Base-by-base conservation (phyloP, 2,888 invertebrate genomes). In the Andrena fulva region DNA sequence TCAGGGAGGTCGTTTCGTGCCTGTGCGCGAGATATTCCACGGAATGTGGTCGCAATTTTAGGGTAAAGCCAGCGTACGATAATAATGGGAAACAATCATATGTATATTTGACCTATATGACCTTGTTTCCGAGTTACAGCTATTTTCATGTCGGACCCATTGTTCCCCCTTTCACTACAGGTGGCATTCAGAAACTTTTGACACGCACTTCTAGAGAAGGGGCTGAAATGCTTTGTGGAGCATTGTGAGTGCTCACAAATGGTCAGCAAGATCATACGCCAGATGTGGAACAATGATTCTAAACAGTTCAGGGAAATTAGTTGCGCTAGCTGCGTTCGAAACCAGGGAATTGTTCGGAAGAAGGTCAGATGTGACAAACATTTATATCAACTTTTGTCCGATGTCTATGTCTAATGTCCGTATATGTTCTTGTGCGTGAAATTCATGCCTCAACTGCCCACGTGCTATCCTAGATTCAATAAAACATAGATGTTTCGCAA, bases 251-350 rank as follows among this genome's bases (percentile, higher is more conserved):
- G 69, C 59, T 33, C 33, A 8, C 56, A 27, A 31, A n/a, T 33
- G 29, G 56, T 69, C 42, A n/a, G 56, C 42, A 56, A 69, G 69
- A 69, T 69, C 56, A 33, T 66, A 54, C 29, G 27, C 29, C 29
- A 78, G 62, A 66, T 60, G 67, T 16, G 72, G 63, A 67, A 73
- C 63, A 63, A 68, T 66, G 63, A 72, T 72, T 73, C 27, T 16
- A 68, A 29, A 50, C 68, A 35, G 63, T 48, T 63, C 72, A 63
- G 33, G 8, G 33, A 52, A 69, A 69, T 69, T 42, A 33, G 56
- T 69, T 69, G 56, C 69, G 69, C 69, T 59, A 69, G 69, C 56
- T 60, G 4, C 8, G 27, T 42, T 69, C 27, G 69, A 33, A 60
- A 60, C 16, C 42, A n/a, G 31, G 16, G n/a, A n/a, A 60, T 60